Evolutionary conservation across 2,113 vertebrate genomes (phyloP).

Genomic region (Peucedramus taeniatus): DNA sequence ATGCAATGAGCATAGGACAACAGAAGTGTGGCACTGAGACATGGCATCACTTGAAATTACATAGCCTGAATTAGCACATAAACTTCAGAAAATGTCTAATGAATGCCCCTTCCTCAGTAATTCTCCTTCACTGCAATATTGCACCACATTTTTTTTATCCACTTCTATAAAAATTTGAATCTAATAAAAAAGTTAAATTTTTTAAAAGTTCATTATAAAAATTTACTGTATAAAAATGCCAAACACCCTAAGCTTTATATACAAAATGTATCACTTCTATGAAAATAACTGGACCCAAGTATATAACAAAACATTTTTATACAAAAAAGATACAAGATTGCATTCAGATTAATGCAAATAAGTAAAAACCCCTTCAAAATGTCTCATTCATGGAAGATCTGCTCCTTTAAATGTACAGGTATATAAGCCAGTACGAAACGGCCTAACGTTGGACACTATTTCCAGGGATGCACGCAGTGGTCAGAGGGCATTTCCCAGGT

Average conservation of each 20-base stretch:
- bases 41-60: neutral
- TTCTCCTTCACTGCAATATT: conserved; percentile 66
- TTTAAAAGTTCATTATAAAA: conserved; percentile 67
- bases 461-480: neutral
- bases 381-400: conserved; percentile 21
- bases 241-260: conserved; percentile 66
- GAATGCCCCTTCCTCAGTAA: conserved; percentile 24
- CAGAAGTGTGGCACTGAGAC: neutral
- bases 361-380: conserved; percentile 53
- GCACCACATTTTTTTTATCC: conserved; percentile 27
- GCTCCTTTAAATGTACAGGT: neutral
- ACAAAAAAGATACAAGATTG: conserved; percentile 70
- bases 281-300: conserved; percentile 76
- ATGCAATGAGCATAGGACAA: neutral
- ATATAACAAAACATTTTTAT: conserved; percentile 74
- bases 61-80: neutral
- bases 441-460: neutral
- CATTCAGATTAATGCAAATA: conserved; percentile 65
- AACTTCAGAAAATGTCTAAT: neutral
- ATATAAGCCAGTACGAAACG: neutral
- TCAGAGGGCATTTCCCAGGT: neutral
- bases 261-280: conserved; percentile 71
- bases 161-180: conserved; percentile 62
- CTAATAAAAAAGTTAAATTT: conserved; percentile 52
- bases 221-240: conserved; percentile 71